Evolutionary conservation across 2,888 invertebrate genomes (phyloP), one percentile per base, ranked within the genome.

Genomic region (Caenorhabditis wallacei): DNA sequence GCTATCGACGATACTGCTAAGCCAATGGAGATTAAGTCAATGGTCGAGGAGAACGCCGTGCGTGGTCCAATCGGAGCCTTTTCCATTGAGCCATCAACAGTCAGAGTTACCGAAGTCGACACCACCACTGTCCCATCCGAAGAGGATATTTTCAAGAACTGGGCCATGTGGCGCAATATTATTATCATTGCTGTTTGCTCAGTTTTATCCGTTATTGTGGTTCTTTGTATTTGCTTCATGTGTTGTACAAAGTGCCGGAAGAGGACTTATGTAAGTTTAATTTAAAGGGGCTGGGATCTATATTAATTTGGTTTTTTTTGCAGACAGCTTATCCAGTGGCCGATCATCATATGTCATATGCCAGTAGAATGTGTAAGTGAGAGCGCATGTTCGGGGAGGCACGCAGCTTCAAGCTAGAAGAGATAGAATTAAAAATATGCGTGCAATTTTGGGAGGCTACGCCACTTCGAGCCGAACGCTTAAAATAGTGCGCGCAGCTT

Each of bases 1-100:
- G 83, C 87, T 10, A 76, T 69, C 18, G 69, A 79, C 1, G 82
- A 82, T 4, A 78, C 80, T 7, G 85, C 88, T 8, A 81, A 81
- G 11, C 79, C 85, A 10, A 85, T 85, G 71, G 89, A 87, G 51
- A 35, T 89, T 69, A 86, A 84, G 56, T 80, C 81, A 18, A 75
- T 86, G 37, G 53, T 89, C 30, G 89, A 89, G 72, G 89, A 88
- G 71, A 85, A 84, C 40, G 87, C 89, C 8, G 74, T 87, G 1
- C 83, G 88, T 24, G 89, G 88, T 51, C 56, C 81, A 0, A 80
- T 89, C 75, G 84, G 82, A 18, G 80, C 70, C 22, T 84, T 89
- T 59, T 48, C 61, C 13, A 84, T 89, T 37, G 89, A 89, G 71
- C 87, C 89, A 13, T 83, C 88, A 16, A 89, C 89, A 7, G 87